These are phyloP conservation scores for Hemiprocne comata DNA, from an alignment of 2,113 vertebrate genomes.

Conservation along the genomic window DNA sequence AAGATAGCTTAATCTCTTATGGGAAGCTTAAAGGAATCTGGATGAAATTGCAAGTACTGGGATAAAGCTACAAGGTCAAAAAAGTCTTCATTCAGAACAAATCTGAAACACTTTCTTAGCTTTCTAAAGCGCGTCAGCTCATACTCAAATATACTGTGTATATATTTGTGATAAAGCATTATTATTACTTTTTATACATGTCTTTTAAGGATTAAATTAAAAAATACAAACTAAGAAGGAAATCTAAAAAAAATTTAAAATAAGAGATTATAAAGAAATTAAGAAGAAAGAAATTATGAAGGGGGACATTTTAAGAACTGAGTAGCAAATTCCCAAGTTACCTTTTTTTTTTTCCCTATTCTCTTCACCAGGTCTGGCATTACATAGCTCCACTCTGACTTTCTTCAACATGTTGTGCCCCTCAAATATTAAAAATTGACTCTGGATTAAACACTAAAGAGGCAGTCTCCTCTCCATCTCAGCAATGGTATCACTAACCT, in stretches of 20 bases:
- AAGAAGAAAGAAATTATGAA: background rate
- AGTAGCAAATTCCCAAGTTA: background rate
- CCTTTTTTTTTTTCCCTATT: rapidly evolving
- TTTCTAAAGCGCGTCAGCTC: background rate
- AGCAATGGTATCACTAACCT: background rate
- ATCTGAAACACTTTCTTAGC: background rate
- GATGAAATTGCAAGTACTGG: background rate
- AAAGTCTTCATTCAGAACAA: background rate
- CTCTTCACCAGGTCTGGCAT: background rate
- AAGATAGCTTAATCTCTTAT: background rate
- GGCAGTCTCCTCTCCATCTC: background rate
- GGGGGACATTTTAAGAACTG: background rate
- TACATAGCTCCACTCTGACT: background rate
- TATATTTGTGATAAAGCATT: background rate
- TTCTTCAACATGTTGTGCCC: background rate
- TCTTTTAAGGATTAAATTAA: background rate
- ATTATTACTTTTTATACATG: background rate
- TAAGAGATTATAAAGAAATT: background rate
- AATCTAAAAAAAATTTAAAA: background rate
- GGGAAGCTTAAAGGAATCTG: slow-evolving; percentile 22
- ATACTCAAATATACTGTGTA: background rate
- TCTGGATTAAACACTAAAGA: background rate
- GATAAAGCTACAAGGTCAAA: background rate
- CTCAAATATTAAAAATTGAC: background rate
- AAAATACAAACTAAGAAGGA: background rate